These are phyloP conservation scores for Brachionus rotundiformis DNA, from an alignment of 1,140 invertebrate genomes.

Conservation along the genomic window DNA sequence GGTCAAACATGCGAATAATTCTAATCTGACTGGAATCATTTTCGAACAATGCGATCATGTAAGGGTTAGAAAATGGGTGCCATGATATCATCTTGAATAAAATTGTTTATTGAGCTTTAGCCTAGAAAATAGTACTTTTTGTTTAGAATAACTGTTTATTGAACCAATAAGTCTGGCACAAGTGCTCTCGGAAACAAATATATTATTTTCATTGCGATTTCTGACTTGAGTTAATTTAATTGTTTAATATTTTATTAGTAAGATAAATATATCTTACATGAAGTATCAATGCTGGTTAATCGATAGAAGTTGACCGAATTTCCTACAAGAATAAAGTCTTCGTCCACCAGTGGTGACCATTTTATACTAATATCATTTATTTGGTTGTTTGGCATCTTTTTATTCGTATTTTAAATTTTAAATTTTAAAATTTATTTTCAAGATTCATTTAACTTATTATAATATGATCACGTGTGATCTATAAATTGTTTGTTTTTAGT, in stretches of 20 bases:
- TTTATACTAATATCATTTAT: background rate
- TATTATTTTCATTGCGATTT: slow-evolving; percentile 25
- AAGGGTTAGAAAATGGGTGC: background rate
- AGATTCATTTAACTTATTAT: background rate
- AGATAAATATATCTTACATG: background rate
- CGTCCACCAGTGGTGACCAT: slow-evolving; percentile 39
- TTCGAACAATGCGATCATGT: slow-evolving; percentile 27
- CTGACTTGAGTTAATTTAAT: background rate
- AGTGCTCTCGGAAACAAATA: slow-evolving; percentile 16
- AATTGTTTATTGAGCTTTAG: background rate
- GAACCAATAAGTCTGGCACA: slow-evolving; percentile 44
- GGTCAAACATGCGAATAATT: background rate
- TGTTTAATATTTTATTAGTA: background rate
- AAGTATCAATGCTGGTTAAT: slow-evolving; percentile 8
- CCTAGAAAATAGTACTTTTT: background rate
- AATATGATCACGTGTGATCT: background rate
- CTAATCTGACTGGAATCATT: slow-evolving; percentile 7
- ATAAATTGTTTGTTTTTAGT: background rate
- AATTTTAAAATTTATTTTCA: background rate
- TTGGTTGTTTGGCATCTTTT: background rate
- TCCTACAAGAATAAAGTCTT: slow-evolving; percentile 46
- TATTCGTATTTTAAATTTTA: background rate
- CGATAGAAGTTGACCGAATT: slow-evolving; percentile 16
- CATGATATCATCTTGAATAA: slow-evolving; percentile 29
- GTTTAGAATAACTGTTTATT: background rate